These are phyloP conservation scores for Nasua narica DNA, from an alignment of 2,797 vertebrate genomes.

Conservation along the genomic window DNA sequence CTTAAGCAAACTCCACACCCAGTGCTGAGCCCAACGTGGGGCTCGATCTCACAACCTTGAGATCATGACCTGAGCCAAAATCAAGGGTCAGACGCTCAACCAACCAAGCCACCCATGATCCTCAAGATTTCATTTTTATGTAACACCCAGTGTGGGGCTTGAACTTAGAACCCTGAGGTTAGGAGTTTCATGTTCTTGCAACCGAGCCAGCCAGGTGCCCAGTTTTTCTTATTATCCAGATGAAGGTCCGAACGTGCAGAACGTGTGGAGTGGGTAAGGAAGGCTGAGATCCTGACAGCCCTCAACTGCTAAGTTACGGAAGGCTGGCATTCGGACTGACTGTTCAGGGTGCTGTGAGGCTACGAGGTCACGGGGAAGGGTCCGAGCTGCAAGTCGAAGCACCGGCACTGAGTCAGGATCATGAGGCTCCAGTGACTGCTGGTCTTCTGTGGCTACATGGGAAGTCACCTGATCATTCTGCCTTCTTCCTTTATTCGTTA, in stretches of 20 bases:
- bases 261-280: neutral
- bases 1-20: neutral
- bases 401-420: conserved; percentile 26
- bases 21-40: accelerated
- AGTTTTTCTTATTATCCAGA: neutral
- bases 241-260: neutral
- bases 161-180: neutral
- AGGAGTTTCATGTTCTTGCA: neutral
- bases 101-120: neutral
- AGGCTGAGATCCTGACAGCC: neutral
- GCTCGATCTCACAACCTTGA: neutral
- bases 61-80: neutral
- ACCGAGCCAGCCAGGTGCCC: neutral
- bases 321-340: neutral
- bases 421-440: conserved; percentile 8
- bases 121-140: neutral
- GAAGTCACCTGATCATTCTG: neutral
- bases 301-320: neutral
- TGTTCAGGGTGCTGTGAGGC: neutral
- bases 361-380: neutral
- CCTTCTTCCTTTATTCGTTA: neutral
- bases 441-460: neutral
- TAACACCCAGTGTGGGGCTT: neutral
- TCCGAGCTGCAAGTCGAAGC: neutral
- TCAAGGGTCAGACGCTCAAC: neutral